Conservation (phyloP, 2,113 vertebrate species). For the Poeciliopsis occidentalis region DNA sequence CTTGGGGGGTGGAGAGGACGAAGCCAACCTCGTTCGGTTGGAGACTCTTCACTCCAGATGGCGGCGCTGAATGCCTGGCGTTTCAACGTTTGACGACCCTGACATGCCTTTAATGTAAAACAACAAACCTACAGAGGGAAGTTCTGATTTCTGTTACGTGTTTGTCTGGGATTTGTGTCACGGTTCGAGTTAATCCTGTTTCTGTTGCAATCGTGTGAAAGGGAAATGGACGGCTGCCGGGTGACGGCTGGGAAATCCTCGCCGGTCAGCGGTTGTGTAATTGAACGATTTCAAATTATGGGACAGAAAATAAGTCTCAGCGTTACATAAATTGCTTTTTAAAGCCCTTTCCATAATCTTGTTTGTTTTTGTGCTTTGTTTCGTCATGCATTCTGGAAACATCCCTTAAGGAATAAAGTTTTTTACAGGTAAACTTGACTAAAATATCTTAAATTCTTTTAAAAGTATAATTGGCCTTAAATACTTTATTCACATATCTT, state of each 20-base stretch:
- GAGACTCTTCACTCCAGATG: neutral
- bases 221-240: conserved; percentile 10
- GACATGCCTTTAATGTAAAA: neutral
- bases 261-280: conserved; percentile 49
- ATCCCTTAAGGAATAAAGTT: conserved; percentile 43
- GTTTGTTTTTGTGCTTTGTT: conserved; percentile 33
- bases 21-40: neutral
- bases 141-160: conserved; percentile 1
- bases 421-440: conserved; percentile 18
- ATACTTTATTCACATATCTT: no score
- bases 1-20: neutral
- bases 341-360: conserved; percentile 50
- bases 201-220: conserved; percentile 34
- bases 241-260: conserved; percentile 20
- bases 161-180: conserved; percentile 1
- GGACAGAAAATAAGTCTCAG: conserved; percentile 53
- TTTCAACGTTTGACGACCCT: neutral
- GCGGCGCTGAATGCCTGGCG: neutral
- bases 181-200: conserved; percentile 48
- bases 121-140: neutral
- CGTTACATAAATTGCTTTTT: conserved; percentile 52
- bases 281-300: conserved; percentile 48
- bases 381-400: conserved; percentile 20
- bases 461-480: no score
- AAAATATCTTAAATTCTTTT: no score